Evolutionary conservation across 2,888 invertebrate genomes (phyloP), one percentile per base, ranked within the genome.

Genomic region (Volucella inanis): DNA sequence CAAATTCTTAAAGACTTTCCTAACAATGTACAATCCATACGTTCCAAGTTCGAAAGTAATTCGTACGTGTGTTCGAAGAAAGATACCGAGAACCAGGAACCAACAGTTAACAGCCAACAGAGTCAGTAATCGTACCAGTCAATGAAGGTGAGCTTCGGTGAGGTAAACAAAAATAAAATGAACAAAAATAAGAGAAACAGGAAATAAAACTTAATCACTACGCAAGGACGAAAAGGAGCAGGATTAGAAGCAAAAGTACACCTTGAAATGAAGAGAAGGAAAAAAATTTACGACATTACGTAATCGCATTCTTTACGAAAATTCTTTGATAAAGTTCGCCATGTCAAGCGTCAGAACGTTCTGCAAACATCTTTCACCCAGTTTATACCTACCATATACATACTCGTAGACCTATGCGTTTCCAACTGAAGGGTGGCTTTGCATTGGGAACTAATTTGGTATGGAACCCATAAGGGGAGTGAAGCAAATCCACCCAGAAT

Each of bases 241-340:
- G 8, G 31, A 41, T 6, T 50, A 14, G 31, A 31, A 31, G 6
- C 31, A 6, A 31, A 6, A 31, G 31, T 31, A 31, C 31, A 31
- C 31, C 31, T 31, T 31, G 6, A 31, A 31, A 4, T 4, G 31
- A 31, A 31, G 6, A 3, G 6, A 50, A 6, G 4, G 43, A 22
- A 12, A 50, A 52, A 50, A 62, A 52, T 76, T n/a, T 76, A 76
- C 67, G 57, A 59, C 55, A 31, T 57, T 50, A 59, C 59, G 67
- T 67, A 67, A 76, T 75, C 65, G 45, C 15, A 45, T 76, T 76
- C 31, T 67, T 59, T 67, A 67, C 52, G 43, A 55, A 76, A 76
- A 76, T 59, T 67, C 76, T 52, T 57, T 39, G n/a, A 15, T 14
- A 41, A 43, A 22, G 50, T 41, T 10, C 14, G 50, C 18, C 41